A percentile compares a stretch with the other conserved stretches of the same genome.
These are phyloP conservation scores for Drosophila persimilis DNA, from an alignment of 1,140 invertebrate species.

Conservation along the genomic window DNA sequence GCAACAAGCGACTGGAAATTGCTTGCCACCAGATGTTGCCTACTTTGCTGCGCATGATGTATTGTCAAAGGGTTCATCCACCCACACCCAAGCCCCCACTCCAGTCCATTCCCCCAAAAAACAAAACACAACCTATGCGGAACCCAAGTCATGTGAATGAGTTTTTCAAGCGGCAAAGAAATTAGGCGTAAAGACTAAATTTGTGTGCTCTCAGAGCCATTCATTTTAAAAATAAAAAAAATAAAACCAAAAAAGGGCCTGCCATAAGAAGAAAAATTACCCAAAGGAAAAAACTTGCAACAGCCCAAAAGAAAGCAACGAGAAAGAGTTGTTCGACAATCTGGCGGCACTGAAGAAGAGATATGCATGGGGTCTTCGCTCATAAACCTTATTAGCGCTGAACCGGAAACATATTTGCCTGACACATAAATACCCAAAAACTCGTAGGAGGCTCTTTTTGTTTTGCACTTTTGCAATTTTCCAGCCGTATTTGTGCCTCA, in stretches of 20 bases:
- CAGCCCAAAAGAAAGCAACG: slow-evolving; percentile 10
- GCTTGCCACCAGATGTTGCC: slow-evolving; percentile 73
- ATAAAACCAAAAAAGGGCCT: slow-evolving; percentile 14
- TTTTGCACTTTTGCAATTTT: slow-evolving; percentile 79
- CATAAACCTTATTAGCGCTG: slow-evolving; percentile 80
- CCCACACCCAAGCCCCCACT: neutral
- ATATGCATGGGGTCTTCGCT: slow-evolving; percentile 29
- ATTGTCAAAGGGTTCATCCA: slow-evolving; percentile 52
- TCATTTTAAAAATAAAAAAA: slow-evolving; percentile 46
- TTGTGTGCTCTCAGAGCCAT: slow-evolving; percentile 62
- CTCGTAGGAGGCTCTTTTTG: slow-evolving; percentile 29
- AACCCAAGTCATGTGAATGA: slow-evolving; percentile 10
- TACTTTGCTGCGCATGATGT: slow-evolving; percentile 73
- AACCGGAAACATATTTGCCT: slow-evolving; percentile 78
- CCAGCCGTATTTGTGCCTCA: slow-evolving; percentile 58
- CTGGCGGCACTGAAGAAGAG: slow-evolving; percentile 48
- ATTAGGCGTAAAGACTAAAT: slow-evolving; percentile 81
- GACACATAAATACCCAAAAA: slow-evolving; percentile 73
- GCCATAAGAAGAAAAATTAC: slow-evolving; percentile 68
- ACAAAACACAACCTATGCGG: neutral
- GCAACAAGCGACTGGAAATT: slow-evolving; percentile 63
- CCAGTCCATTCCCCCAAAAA: neutral
- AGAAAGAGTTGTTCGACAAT: slow-evolving; percentile 72
- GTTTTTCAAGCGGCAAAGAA: slow-evolving; percentile 50
- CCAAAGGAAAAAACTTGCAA: slow-evolving; percentile 36